Base-by-base conservation (phyloP, 2,113 vertebrate genomes). In the Suricata suricatta region DNA sequence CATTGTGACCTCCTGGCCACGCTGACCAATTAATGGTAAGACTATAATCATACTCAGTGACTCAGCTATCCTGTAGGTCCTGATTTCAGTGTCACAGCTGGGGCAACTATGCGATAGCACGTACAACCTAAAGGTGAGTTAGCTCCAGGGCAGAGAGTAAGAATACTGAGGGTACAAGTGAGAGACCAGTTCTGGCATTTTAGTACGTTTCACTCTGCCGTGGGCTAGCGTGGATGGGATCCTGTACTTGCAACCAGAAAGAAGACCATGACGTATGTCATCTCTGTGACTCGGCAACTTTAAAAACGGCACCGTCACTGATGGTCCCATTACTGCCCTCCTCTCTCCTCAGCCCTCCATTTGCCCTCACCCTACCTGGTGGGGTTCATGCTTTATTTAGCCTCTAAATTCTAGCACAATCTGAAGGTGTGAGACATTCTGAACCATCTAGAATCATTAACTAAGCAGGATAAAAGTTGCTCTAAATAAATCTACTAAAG, bases 41-140 rank as follows among this genome's bases (percentile, higher is more conserved):
- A 44, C 2, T 29, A 17, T 2, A 11, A 1, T 66, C 66, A 57
- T 7, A 60, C 14, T n/a, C 38, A 66, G 11, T 52, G 25, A 41
- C 5, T 1, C 29, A 13, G 7, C 2, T 1, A 4, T 1, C 38
- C n/a, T 29, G 6, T 27, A 41, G 13, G 16, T 12, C 47, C 64
- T 15, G 11, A 64, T 72, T 85, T 87, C n/a, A 38, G 7, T 47
- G 89, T 38, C 8, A 74, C 33, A 9, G 29, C 44, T 50, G 21
- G 33, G 2, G 1, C 17, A 71, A 7, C 31, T 33, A n/a, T 35
- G 86, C n/a, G 12, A 10, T 47, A 54, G 3, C n/a, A 31, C 13
- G 1, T 29, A 63, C 29, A 80, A 23, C 85, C 27, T 54, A 85
- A 71, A 79, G 47, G 0, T 19, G 66, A 47, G 3, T 88, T 16